phyloP scores from a whole-genome alignment of 2,888 invertebrate species.

The Coenonympha glycerion region DNA sequence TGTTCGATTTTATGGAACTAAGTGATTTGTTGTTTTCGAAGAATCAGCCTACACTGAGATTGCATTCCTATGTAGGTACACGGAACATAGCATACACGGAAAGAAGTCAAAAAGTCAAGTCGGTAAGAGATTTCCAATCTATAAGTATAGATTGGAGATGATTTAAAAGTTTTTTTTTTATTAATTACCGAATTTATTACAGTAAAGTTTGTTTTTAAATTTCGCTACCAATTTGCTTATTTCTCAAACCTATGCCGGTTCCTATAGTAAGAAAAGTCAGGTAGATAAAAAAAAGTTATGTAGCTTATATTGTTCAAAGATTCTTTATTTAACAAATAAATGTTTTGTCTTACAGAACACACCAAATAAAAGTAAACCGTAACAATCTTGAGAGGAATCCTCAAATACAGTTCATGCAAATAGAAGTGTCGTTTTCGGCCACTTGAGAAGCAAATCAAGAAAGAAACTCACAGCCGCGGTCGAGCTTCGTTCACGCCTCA shows the following conservation, averaged over 20 bases:
- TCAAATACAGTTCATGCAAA: conserved; percentile 67
- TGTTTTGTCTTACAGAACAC: conserved; percentile 1
- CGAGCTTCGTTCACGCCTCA: conserved; percentile 71
- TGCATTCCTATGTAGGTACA: too few species aligned
- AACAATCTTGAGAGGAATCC: conserved; percentile 41
- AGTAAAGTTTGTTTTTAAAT: too few species aligned
- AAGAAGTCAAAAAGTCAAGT: too few species aligned
- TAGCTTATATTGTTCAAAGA: not conserved
- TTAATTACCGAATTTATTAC: too few species aligned
- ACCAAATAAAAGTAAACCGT: conserved; percentile 4
- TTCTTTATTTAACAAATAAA: not conserved
- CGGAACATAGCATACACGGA: too few species aligned
- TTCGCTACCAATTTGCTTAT: too few species aligned
- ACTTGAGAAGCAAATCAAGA: conserved; percentile 73
- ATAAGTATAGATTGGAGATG: too few species aligned
- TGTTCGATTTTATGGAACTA: conserved; percentile 2
- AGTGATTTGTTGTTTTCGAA: not conserved
- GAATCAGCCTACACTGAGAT: too few species aligned
- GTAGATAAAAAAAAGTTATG: not conserved
- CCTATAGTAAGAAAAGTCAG: not conserved
- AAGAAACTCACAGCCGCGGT: conserved; percentile 65
- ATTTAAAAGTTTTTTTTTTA: too few species aligned
- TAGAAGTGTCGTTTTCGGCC: conserved; percentile 69
- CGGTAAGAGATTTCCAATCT: too few species aligned
- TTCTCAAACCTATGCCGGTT: too few species aligned